These are phyloP conservation scores for Drosophila asahinai DNA, from an alignment of 1,140 invertebrate genomes.

Conservation along the genomic window DNA sequence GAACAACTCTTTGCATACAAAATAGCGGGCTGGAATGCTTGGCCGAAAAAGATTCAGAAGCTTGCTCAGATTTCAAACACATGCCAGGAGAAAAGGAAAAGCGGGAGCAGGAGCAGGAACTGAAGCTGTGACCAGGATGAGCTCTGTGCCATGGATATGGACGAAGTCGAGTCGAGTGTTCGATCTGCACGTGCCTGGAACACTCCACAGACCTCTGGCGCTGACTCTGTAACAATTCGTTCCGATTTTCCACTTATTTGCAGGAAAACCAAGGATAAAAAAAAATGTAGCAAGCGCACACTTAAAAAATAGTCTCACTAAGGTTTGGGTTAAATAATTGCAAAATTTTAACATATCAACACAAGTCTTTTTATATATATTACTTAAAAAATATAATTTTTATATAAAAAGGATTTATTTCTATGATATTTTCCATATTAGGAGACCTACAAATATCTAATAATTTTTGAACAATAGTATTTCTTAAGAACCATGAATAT, in stretches of 20 bases:
- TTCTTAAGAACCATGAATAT: too few species aligned
- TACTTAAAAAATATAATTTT: too few species aligned
- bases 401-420: too few species aligned
- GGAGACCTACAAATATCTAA: too few species aligned
- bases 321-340: too few species aligned
- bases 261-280: slow-evolving; percentile 36
- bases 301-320: too few species aligned
- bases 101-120: slow-evolving; percentile 2
- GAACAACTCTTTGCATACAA: slow-evolving; percentile 80
- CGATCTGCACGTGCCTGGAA: slow-evolving; percentile 62
- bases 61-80: slow-evolving; percentile 69
- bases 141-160: slow-evolving; percentile 55
- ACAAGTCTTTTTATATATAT: too few species aligned
- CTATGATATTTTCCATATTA: too few species aligned
- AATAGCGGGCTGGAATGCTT: slow-evolving; percentile 49
- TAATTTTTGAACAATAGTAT: too few species aligned
- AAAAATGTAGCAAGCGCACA: slow-evolving; percentile 8
- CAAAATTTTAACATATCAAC: too few species aligned
- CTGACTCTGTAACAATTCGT: slow-evolving; percentile 79
- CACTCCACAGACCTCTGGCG: slow-evolving; percentile 38
- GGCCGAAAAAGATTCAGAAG: slow-evolving; percentile 40
- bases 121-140: slow-evolving; percentile 16
- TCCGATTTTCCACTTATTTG: slow-evolving; percentile 81
- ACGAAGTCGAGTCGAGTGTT: slow-evolving; percentile 16
- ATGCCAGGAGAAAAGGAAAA: slow-evolving; percentile 28